Percentiles rank a stretch among this genome's conserved stretches.
Conservation (phyloP, 2,888 invertebrate species). For the Rhopalosiphum nymphaeae region DNA sequence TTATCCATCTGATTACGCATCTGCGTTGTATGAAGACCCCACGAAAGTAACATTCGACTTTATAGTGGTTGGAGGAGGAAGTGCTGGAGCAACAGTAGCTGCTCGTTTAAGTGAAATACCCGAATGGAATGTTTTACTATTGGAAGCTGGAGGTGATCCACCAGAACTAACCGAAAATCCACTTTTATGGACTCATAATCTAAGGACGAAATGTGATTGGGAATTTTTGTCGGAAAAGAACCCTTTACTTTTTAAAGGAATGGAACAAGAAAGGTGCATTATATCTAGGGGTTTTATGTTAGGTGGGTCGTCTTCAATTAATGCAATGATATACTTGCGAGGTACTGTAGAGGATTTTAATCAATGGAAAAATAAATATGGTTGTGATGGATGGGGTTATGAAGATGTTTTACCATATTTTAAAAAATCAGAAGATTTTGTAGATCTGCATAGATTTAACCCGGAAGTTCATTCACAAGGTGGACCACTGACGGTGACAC, state of each 20-base stretch:
- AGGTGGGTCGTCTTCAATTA: conserved; percentile 65
- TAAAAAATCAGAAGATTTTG: conserved; percentile 65
- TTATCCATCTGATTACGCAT: conserved; percentile 35
- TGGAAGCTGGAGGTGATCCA: conserved; percentile 65
- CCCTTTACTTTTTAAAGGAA: conserved; percentile 57
- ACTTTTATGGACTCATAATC: conserved; percentile 25
- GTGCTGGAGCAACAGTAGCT: conserved; percentile 63
- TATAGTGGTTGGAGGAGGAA: conserved; percentile 65
- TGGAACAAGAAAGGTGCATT: conserved; percentile 45
- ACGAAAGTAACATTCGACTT: conserved; percentile 47
- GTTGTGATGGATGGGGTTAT: conserved; percentile 60
- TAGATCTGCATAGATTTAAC: neutral
- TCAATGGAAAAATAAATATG: conserved; percentile 46
- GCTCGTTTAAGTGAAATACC: conserved; percentile 65
- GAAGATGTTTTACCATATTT: conserved; percentile 61
- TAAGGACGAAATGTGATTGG: conserved; percentile 62
- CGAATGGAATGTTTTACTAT: conserved; percentile 61
- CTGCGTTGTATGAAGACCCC: neutral
- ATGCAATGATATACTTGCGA: conserved; percentile 63
- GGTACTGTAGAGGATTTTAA: conserved; percentile 61
- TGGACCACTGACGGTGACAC: conserved; percentile 60
- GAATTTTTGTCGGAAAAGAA: conserved; percentile 46
- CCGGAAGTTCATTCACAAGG: conserved; percentile 37
- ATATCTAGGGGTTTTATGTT: conserved; percentile 51
- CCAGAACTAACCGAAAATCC: conserved; percentile 54